A percentile compares a stretch with the other conserved stretches of the same genome.
Conservation (phyloP, 2,888 invertebrate genomes). For the Drosophila anomelani region DNA sequence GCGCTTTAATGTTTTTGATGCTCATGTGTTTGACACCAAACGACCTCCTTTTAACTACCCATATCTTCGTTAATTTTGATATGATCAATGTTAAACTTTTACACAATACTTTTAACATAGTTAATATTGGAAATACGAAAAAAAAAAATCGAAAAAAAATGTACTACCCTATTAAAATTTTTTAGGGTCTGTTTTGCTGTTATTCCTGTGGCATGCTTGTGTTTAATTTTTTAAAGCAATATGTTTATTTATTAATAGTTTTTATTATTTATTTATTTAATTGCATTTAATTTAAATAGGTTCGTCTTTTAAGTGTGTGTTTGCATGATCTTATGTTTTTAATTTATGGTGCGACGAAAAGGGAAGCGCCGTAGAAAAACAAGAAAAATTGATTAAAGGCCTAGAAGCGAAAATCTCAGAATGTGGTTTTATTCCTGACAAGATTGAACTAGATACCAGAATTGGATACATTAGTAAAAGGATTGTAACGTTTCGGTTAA, state of each 20-base stretch:
- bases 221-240: no score
- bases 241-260: not conserved
- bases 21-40: no score
- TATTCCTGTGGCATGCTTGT: no score
- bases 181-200: no score
- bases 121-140: no score
- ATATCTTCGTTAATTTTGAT: no score
- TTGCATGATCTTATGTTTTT: not conserved
- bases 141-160: no score
- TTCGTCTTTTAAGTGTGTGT: not conserved
- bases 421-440: not conserved
- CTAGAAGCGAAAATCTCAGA: not conserved
- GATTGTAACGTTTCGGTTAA: slow-evolving; percentile 8
- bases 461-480: not conserved
- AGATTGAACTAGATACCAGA: not conserved
- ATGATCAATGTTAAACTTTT: no score
- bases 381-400: not conserved
- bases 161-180: no score
- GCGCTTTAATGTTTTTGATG: no score
- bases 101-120: no score
- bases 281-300: not conserved
- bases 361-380: not conserved
- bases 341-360: not conserved
- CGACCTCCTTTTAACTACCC: no score
- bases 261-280: not conserved